Conservation (phyloP, 2,888 invertebrate species). For the Epistrophella euchroma region DNA sequence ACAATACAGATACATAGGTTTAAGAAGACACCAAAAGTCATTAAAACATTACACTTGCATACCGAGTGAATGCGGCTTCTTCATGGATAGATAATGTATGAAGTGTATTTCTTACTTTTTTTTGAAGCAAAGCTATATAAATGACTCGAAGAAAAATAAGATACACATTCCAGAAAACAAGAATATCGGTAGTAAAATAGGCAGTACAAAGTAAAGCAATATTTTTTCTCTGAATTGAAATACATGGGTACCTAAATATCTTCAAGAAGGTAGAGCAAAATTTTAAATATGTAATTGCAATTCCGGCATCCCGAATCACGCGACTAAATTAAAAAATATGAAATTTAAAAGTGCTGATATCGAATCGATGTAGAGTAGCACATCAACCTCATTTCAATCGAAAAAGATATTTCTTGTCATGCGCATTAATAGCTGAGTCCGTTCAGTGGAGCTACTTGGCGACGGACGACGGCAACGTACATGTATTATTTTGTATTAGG, state of each 20-base stretch:
- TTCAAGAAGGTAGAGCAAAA: background rate
- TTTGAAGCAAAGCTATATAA: background rate
- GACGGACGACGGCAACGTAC: too few relatives aligned
- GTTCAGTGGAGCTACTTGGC: too few relatives aligned
- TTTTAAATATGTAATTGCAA: background rate
- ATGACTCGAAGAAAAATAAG: constrained; percentile 4
- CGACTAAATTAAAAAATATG: background rate
- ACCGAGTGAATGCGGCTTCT: constrained; percentile 24
- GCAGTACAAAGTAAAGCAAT: background rate
- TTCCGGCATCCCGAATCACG: background rate
- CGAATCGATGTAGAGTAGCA: too few relatives aligned
- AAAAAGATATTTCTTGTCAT: too few relatives aligned
- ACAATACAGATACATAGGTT: background rate
- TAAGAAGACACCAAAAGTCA: constrained; percentile 15
- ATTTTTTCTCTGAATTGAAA: background rate
- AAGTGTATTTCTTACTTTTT: constrained; percentile 12
- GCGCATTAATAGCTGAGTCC: too few relatives aligned
- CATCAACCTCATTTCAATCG: too few relatives aligned
- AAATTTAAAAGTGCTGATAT: too few relatives aligned
- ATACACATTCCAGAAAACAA: background rate
- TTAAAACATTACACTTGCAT: constrained; percentile 39
- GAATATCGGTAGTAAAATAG: background rate
- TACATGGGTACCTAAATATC: too few relatives aligned
- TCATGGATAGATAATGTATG: background rate
- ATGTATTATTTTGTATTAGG: too few relatives aligned